phyloP scores from a whole-genome alignment of 2,888 invertebrate genomes.

The Drosophila fulvimacula region DNA sequence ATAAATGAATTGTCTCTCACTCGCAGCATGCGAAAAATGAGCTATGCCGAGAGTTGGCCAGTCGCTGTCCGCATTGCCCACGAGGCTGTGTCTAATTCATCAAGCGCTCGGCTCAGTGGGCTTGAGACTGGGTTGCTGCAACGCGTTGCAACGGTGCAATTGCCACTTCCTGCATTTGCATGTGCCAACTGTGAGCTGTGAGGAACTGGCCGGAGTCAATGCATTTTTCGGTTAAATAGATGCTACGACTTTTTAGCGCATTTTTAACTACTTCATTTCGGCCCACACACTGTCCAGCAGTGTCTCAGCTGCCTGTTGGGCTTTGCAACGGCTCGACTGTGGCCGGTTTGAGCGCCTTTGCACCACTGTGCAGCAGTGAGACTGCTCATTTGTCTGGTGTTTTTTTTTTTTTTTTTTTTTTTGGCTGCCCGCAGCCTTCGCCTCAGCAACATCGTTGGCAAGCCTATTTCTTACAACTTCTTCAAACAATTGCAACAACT shows the following conservation, averaged over 20 bases:
- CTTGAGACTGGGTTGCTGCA: slow-evolving; percentile 13
- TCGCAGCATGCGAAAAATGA: slow-evolving; percentile 52
- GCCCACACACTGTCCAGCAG: slow-evolving; percentile 25
- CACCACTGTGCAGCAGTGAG: slow-evolving; percentile 57
- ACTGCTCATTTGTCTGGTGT: slow-evolving; percentile 61
- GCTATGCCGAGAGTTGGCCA: slow-evolving; percentile 48
- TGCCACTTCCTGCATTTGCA: slow-evolving; percentile 79
- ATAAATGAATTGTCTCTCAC: slow-evolving; percentile 82
- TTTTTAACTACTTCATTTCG: slow-evolving; percentile 61
- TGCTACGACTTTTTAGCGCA: slow-evolving; percentile 50
- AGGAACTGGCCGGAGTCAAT: slow-evolving; percentile 47
- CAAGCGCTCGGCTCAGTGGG: slow-evolving; percentile 55
- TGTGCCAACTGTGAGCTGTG: slow-evolving; percentile 33
- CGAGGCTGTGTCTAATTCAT: slow-evolving; percentile 68
- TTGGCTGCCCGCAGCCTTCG: slow-evolving; percentile 30
- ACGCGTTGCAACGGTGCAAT: slow-evolving; percentile 41
- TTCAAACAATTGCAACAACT: slow-evolving; percentile 76
- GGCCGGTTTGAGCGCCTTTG: slow-evolving; percentile 1
- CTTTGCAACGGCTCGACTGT: not conserved
- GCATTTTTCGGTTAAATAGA: slow-evolving; percentile 50
- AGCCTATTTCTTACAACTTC: slow-evolving; percentile 80
- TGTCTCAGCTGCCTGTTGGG: slow-evolving; percentile 1
- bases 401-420: too few relatives aligned
- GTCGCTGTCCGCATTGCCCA: slow-evolving; percentile 47
- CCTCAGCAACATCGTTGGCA: slow-evolving; percentile 41